These are phyloP conservation scores for Ennomos fuscantarius DNA, from an alignment of 2,888 invertebrate species.

Conservation along the genomic window DNA sequence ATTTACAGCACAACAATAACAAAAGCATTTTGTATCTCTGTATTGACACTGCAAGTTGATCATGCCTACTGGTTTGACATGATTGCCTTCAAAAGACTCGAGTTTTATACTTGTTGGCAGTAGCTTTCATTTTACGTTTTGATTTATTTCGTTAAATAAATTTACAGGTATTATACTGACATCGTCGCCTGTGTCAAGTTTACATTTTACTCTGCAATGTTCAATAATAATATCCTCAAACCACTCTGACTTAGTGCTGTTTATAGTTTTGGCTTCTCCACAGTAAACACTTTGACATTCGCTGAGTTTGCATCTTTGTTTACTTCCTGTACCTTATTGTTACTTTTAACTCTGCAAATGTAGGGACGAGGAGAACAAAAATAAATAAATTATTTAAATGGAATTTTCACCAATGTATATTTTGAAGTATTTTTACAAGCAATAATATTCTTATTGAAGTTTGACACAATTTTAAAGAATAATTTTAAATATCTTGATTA, in stretches of 20 bases:
- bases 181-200: constrained; percentile 1
- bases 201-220: neutral
- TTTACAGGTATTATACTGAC: constrained; percentile 1
- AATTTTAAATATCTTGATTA: no score
- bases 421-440: no score
- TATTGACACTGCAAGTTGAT: neutral
- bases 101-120: neutral
- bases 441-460: no score
- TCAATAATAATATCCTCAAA: neutral
- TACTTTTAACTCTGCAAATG: neutral
- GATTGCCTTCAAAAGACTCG: neutral
- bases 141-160: neutral
- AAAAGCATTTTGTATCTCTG: constrained; percentile 1
- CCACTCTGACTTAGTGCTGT: neutral
- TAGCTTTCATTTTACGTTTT: neutral
- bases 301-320: neutral
- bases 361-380: no score
- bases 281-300: neutral
- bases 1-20: neutral
- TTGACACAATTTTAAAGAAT: no score
- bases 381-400: no score
- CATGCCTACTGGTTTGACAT: neutral
- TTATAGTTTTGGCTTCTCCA: neutral
- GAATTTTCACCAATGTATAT: no score
- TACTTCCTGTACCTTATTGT: neutral